Base-by-base conservation (phyloP, 2,113 vertebrate species). In the Ageneiosus marmoratus region DNA sequence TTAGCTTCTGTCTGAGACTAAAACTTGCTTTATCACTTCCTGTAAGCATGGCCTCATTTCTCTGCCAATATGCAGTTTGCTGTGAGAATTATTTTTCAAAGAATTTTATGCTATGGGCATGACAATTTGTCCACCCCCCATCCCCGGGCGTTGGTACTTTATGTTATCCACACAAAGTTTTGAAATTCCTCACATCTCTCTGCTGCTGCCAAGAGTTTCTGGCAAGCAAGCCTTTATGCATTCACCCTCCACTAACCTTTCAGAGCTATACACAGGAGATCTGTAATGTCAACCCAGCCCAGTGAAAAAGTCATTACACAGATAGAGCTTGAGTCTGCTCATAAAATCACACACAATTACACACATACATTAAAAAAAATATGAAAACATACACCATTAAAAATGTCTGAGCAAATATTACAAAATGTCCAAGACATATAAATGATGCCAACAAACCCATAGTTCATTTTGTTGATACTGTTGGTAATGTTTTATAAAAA, bases 131-230 rank as follows among this genome's bases (percentile, higher is more conserved):
- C n/a, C n/a, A n/a, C n/a, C n/a, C n/a, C n/a, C n/a, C n/a, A n/a
- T n/a, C n/a, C n/a, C n/a, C n/a, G n/a, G n/a, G 53, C 80, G 24
- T 80, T 50, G 77, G 46, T 51, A 46, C 50, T 20, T 72, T 7
- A 1, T 83, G 51, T 62, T 48, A 9, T 72, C 77, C 20, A 20
- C 51, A 85, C 65, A 62, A 53, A 79, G 83, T 72, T n/a, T 79
- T 78, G 48, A 77, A 70, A 85, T 87, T 85, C 86, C 83, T 85
- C 55, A 63, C 58, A 44, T 81, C 32, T 41, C 53, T 56, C 34
- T 18, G 29, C 77, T 65, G 56, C 76, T 69, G 65, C 70, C 62
- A 83, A 76, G 62, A 41, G 2, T 72, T 76, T 37, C 15, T 46
- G 83, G 48, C 15, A 18, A 16, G 3, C 0, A 44, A 69, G 20